Percentiles rank a stretch among this genome's conserved stretches.
Conservation (phyloP, 2,888 invertebrate species). For the Oscheius sp. region DNA sequence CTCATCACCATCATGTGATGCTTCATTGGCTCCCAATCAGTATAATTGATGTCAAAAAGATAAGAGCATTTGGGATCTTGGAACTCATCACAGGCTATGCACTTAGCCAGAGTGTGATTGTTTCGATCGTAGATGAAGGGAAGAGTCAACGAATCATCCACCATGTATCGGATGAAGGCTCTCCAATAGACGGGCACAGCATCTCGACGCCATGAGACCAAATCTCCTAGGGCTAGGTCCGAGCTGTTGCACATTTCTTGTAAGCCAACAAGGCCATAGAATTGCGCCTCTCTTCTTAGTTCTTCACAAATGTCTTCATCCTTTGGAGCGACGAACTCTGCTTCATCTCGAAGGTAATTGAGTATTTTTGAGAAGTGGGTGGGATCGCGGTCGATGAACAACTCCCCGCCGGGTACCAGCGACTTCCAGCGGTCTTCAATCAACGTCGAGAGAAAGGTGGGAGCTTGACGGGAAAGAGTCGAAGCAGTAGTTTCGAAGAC, state of each 20-base stretch:
- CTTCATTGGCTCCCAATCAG: constrained; percentile 60
- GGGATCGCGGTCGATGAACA: constrained; percentile 65
- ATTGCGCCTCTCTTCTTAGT: constrained; percentile 61
- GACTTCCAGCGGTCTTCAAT: constrained; percentile 56
- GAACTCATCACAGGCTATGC: constrained; percentile 64
- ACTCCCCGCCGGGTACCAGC: constrained; percentile 33
- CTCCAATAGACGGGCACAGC: constrained; percentile 63
- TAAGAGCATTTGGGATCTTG: constrained; percentile 63
- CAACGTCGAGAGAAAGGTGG: constrained; percentile 56
- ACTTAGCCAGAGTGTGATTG: constrained; percentile 49
- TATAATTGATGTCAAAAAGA: constrained; percentile 61
- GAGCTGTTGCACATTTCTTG: constrained; percentile 25
- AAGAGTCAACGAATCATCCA: constrained; percentile 58
- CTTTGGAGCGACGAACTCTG: constrained; percentile 47
- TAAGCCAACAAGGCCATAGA: constrained; percentile 56
- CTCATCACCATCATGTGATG: constrained; percentile 64
- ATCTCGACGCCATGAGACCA: constrained; percentile 57
- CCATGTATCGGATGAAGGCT: constrained; percentile 60
- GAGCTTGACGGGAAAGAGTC: constrained; percentile 51
- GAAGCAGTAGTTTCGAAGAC: constrained; percentile 57
- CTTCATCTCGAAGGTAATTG: constrained; percentile 58
- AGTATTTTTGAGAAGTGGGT: constrained; percentile 55
- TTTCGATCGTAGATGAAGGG: constrained; percentile 63
- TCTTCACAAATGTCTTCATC: constrained; percentile 55
- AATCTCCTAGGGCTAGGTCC: constrained; percentile 9